Conservation (phyloP, 1,140 invertebrate species). For the Trissolcus basalis region DNA sequence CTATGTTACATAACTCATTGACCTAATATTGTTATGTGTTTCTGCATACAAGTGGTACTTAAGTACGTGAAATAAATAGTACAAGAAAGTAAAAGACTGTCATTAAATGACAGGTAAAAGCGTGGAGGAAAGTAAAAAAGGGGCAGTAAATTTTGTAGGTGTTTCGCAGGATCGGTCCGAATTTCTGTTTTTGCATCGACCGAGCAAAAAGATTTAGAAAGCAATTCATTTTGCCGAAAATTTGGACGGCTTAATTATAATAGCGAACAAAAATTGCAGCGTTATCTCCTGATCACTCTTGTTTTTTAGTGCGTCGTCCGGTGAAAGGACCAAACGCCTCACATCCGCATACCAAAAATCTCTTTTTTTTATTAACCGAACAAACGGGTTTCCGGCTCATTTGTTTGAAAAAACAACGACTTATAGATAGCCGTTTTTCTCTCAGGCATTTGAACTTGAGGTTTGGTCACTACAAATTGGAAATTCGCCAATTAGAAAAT, state of each 20-base stretch:
- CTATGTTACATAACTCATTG: slow-evolving; percentile 31
- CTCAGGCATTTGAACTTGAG: background rate
- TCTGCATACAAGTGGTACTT: slow-evolving; percentile 16
- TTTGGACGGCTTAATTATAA: slow-evolving; percentile 20
- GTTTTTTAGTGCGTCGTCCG: slow-evolving; percentile 8
- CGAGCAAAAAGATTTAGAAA: slow-evolving; percentile 32
- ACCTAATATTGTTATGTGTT: slow-evolving; percentile 34
- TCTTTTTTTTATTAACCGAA: slow-evolving; percentile 6
- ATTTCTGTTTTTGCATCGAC: slow-evolving; percentile 33
- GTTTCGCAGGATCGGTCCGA: slow-evolving; percentile 19
- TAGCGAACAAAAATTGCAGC: slow-evolving; percentile 5
- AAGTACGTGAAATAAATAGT: slow-evolving; percentile 33
- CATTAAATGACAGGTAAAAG: slow-evolving; percentile 53
- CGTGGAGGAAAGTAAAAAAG: slow-evolving; percentile 52
- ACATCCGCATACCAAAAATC: slow-evolving; percentile 12
- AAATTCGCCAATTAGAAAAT: slow-evolving; percentile 42
- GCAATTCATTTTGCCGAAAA: slow-evolving; percentile 17
- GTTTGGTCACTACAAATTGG: slow-evolving; percentile 8
- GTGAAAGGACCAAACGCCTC: slow-evolving; percentile 21
- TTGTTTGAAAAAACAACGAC: background rate
- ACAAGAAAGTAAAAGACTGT: slow-evolving; percentile 51
- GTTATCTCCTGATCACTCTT: slow-evolving; percentile 21
- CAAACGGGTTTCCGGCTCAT: slow-evolving; percentile 1
- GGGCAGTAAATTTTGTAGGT: slow-evolving; percentile 43
- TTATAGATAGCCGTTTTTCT: background rate